These are phyloP conservation scores for Chromis chromis DNA, from an alignment of 2,797 vertebrate species.

Conservation along the genomic window DNA sequence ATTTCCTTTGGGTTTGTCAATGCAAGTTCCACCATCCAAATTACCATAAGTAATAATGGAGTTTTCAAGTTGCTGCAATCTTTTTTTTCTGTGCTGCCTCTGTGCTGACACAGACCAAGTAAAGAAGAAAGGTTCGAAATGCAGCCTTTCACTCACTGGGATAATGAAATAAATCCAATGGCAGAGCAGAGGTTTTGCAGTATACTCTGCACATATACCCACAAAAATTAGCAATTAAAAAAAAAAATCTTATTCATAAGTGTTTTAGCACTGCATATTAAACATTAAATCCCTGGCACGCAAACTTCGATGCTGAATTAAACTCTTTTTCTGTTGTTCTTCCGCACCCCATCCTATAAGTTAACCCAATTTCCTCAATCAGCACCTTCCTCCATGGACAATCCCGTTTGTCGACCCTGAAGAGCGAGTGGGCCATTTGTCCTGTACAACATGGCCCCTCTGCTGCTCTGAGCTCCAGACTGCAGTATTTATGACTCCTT, in stretches of 20 bases:
- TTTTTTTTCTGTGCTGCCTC: not conserved
- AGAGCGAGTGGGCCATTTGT: constrained; percentile 36
- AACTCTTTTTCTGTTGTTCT: not conserved
- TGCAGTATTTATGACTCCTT: constrained; percentile 31
- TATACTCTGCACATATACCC: not conserved
- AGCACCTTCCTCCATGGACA: constrained; percentile 28
- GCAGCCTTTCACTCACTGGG: not conserved
- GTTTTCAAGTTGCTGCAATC: not conserved
- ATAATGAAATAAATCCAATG: constrained; percentile 1
- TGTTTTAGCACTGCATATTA: too few relatives aligned
- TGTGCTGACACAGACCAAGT: constrained; percentile 21
- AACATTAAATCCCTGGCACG: too few relatives aligned
- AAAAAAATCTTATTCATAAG: not conserved
- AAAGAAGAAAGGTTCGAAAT: not conserved
- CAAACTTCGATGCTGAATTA: not conserved
- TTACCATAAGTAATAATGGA: not conserved
- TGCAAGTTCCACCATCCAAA: not conserved
- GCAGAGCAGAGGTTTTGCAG: too few relatives aligned
- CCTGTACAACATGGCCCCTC: constrained; percentile 18
- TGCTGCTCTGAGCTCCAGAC: constrained; percentile 32
- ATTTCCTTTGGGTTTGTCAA: not conserved
- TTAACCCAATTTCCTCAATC: constrained; percentile 10
- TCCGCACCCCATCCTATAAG: not conserved
- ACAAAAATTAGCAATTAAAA: not conserved
- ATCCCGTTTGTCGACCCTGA: constrained; percentile 31